Conservation (phyloP, 2,113 vertebrate species). For the Nothocercus julius region DNA sequence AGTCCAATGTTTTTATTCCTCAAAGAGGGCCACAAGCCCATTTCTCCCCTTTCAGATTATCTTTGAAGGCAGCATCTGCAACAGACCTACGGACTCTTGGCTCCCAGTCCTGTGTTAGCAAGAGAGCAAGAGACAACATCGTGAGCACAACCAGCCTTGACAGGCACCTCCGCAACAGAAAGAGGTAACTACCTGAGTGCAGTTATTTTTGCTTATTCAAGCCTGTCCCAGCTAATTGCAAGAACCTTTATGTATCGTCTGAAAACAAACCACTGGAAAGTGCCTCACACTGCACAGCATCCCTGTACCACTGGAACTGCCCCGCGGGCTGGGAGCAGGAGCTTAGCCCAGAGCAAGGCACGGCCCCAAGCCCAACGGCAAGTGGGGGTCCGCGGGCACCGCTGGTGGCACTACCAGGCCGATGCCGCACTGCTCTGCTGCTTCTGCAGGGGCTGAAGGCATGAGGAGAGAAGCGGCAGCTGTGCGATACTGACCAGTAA, state of each 20-base stretch:
- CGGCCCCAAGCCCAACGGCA: slow-evolving; percentile 5
- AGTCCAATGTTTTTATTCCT: not conserved
- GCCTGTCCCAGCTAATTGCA: not conserved
- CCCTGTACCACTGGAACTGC: slow-evolving; percentile 33
- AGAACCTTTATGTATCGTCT: not conserved
- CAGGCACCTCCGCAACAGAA: not conserved
- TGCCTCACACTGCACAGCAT: slow-evolving; percentile 19
- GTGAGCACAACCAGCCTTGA: not conserved
- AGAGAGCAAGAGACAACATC: not conserved
- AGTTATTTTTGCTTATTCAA: not conserved
- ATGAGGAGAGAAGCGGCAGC: fast-evolving
- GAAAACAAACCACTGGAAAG: not conserved
- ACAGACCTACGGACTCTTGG: not conserved
- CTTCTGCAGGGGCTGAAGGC: not conserved
- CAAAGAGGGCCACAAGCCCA: not conserved
- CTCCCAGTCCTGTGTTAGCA: not conserved
- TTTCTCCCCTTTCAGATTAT: not conserved
- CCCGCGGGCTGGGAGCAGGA: not conserved
- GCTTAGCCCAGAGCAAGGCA: slow-evolving; percentile 7
- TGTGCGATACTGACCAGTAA: slow-evolving; percentile 84
- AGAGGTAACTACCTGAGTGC: not conserved
- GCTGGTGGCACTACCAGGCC: not conserved
- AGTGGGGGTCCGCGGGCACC: not conserved
- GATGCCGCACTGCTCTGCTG: fast-evolving
- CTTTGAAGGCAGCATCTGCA: not conserved